These are phyloP conservation scores for Dryobates pubescens DNA, from an alignment of 2,797 vertebrate genomes.

Conservation along the genomic window DNA sequence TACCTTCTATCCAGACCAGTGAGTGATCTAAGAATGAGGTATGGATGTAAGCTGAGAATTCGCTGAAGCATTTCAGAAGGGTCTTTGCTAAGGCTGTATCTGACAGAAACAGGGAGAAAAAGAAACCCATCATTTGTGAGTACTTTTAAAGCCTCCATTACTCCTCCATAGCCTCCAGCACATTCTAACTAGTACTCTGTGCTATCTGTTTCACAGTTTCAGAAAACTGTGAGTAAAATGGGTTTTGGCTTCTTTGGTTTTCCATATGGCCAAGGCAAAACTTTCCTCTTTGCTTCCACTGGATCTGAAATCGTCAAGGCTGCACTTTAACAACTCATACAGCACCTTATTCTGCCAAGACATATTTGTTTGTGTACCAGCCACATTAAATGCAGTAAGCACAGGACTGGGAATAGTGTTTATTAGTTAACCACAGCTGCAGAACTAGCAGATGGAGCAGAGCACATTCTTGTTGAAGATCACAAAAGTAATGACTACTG, in stretches of 20 bases:
- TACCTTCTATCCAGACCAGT: not conserved
- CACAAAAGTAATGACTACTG: slow-evolving; percentile 16
- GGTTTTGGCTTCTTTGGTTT: slow-evolving; percentile 3
- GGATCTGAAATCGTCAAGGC: not conserved
- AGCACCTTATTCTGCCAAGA: slow-evolving; percentile 58
- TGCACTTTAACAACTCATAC: slow-evolving; percentile 1
- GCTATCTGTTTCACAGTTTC: not conserved
- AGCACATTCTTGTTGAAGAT: slow-evolving; percentile 26
- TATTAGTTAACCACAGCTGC: slow-evolving; percentile 70
- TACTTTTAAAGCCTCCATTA: not conserved
- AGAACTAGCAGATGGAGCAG: slow-evolving; percentile 47
- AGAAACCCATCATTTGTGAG: not conserved
- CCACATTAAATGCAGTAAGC: slow-evolving; percentile 17
- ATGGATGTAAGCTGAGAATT: not conserved
- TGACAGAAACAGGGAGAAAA: not conserved
- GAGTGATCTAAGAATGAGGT: not conserved
- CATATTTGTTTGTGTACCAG: slow-evolving; percentile 47
- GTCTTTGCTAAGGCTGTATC: not conserved
- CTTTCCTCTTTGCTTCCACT: not conserved
- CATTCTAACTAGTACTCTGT: not conserved
- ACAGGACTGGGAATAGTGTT: slow-evolving; percentile 51
- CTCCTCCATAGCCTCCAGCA: not conserved
- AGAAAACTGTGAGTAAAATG: not conserved
- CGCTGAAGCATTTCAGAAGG: not conserved
- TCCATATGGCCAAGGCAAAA: slow-evolving; percentile 10